These are phyloP conservation scores for Numida meleagris DNA, from an alignment of 2,113 vertebrate genomes.

Conservation along the genomic window DNA sequence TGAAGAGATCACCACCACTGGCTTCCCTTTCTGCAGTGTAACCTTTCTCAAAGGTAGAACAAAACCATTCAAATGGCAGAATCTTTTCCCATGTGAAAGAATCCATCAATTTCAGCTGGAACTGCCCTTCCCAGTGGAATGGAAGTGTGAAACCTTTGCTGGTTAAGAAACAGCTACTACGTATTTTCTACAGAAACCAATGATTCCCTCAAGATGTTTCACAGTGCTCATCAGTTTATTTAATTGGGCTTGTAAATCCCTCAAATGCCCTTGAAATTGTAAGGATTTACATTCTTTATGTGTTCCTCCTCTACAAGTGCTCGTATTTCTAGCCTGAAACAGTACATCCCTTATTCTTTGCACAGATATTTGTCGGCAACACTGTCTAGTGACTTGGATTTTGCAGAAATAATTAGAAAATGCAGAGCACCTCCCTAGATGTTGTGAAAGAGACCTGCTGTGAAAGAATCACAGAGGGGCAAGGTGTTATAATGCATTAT, in stretches of 20 bases:
- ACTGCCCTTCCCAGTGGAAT: neutral
- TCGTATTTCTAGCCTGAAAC: neutral
- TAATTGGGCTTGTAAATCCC: neutral
- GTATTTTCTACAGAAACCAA: neutral
- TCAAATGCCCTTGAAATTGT: neutral
- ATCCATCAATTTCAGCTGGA: neutral
- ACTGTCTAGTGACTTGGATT: neutral
- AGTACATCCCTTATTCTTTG: neutral
- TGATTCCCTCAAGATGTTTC: neutral
- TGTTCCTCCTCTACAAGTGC: neutral
- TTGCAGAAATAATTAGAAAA: neutral
- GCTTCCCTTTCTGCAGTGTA: neutral
- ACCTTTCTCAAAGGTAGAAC: neutral
- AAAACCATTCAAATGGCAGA: neutral
- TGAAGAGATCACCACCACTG: neutral
- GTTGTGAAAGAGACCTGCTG: neutral
- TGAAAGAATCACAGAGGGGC: fast-evolving
- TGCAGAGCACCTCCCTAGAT: neutral
- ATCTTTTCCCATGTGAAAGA: neutral
- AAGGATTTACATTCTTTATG: neutral
- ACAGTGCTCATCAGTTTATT: neutral
- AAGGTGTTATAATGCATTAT: neutral
- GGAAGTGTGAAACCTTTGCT: neutral
- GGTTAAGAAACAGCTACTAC: neutral
- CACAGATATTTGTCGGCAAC: neutral